phyloP scores from a whole-genome alignment of 2,113 vertebrate genomes.

The Aptenodytes forsteri region DNA sequence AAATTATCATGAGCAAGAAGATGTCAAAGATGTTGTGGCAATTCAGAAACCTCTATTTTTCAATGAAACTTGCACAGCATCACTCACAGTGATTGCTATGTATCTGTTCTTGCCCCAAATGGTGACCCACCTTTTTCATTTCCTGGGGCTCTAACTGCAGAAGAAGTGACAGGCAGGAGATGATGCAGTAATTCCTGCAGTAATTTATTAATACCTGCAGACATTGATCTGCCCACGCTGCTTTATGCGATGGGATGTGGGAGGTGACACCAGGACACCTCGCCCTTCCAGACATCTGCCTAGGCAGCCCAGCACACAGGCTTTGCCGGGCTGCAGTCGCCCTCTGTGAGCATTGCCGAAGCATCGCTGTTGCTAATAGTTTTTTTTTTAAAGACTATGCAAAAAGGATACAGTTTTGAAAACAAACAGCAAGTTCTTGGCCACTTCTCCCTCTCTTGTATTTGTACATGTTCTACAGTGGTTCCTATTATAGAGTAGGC shows the following conservation, averaged over 20 bases:
- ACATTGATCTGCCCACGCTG: background rate
- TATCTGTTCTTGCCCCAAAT: background rate
- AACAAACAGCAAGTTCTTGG: background rate
- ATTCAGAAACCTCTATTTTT: background rate
- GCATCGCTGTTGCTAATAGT: rapidly evolving
- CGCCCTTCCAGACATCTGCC: background rate
- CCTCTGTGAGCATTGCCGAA: rapidly evolving
- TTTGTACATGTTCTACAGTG: background rate
- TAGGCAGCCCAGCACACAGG: background rate
- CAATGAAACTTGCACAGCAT: background rate
- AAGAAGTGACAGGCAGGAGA: background rate
- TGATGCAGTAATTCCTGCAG: background rate
- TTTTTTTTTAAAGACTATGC: background rate
- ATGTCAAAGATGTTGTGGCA: background rate
- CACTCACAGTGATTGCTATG: no score
- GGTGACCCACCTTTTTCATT: background rate
- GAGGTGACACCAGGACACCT: background rate
- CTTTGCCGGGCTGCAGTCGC: background rate
- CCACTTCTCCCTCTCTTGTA: background rate
- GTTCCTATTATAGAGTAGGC: background rate
- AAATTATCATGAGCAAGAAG: background rate
- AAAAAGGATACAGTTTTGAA: background rate
- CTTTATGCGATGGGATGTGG: background rate
- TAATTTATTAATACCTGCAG: background rate
- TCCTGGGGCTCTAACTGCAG: background rate